Percentiles rank a stretch among this genome's conserved stretches.
phyloP scores from a whole-genome alignment of 2,113 vertebrate species.

The Mastomys natalensis region DNA sequence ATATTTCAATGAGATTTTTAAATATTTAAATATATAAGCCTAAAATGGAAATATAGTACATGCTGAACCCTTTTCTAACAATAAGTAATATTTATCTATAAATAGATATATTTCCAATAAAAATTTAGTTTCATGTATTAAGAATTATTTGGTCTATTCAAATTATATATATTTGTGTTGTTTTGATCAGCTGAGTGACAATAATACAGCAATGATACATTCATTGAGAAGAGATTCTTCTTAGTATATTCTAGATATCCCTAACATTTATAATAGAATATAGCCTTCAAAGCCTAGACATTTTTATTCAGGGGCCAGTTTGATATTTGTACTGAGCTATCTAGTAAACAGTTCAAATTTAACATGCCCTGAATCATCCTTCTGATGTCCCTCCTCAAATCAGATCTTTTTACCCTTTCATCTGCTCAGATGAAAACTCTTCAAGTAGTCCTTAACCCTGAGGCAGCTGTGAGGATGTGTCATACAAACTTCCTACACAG shows the following conservation, averaged over 20 bases:
- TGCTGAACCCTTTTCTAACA: conserved; percentile 38
- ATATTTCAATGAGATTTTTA: conserved; percentile 25
- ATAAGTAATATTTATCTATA: conserved; percentile 42
- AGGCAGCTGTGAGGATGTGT: not conserved
- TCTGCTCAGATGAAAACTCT: conserved; percentile 27
- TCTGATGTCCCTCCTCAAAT: conserved; percentile 24
- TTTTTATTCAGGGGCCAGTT: conserved; percentile 32
- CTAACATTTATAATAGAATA: not conserved
- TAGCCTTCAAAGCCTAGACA: not conserved
- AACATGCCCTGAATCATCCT: conserved; percentile 33
- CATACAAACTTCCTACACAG: not conserved
- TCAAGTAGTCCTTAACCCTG: not conserved
- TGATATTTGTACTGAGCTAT: conserved; percentile 12
- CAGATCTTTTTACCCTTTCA: conserved; percentile 35
- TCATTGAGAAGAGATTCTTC: conserved; percentile 42
- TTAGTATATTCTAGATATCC: not conserved
- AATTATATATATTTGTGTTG: not conserved
- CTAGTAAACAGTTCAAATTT: conserved; percentile 38
- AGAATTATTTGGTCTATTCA: conserved; percentile 37
- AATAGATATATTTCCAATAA: conserved; percentile 23
- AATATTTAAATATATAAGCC: conserved; percentile 21
- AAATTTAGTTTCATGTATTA: conserved; percentile 49
- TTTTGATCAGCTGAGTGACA: conserved; percentile 20
- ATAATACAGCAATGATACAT: conserved; percentile 36
- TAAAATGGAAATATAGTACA: conserved; percentile 34